phyloP scores from a whole-genome alignment of 2,797 vertebrate species.

The Gobio occitaniae region DNA sequence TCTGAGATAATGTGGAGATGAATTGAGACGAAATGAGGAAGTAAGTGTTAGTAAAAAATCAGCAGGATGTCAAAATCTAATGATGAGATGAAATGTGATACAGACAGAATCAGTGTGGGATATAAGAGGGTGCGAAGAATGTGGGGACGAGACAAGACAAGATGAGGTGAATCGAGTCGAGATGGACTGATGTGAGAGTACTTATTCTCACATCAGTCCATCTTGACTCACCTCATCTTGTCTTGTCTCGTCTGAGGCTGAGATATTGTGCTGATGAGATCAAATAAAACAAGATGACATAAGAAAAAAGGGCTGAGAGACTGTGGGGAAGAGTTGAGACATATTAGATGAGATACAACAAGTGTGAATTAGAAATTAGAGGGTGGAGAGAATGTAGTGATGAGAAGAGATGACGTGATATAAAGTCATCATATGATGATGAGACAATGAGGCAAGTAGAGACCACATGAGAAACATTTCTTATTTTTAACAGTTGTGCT shows the following conservation, averaged over 20 bases:
- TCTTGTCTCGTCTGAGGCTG: neutral
- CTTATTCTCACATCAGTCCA: too few relatives aligned
- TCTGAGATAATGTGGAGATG: neutral
- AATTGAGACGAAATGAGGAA: neutral
- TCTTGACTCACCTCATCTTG: too few relatives aligned
- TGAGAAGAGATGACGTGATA: neutral
- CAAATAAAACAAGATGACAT: neutral
- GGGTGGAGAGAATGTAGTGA: neutral
- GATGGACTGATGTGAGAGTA: neutral
- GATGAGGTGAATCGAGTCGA: neutral
- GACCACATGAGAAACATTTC: neutral
- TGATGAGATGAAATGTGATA: neutral
- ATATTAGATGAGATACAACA: neutral
- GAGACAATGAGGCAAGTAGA: neutral
- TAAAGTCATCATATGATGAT: neutral
- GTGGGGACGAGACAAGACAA: neutral
- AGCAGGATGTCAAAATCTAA: too few relatives aligned
- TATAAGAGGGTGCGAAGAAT: neutral
- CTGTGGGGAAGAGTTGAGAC: conserved; percentile 7
- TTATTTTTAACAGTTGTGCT: neutral
- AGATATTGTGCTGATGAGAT: neutral
- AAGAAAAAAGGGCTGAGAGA: conserved; percentile 6
- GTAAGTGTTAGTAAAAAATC: neutral
- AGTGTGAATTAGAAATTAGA: neutral
- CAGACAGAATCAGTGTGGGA: neutral